Evolutionary conservation across 2,797 vertebrate genomes (phyloP).

Genomic region (Gymnopithys bicolor): DNA sequence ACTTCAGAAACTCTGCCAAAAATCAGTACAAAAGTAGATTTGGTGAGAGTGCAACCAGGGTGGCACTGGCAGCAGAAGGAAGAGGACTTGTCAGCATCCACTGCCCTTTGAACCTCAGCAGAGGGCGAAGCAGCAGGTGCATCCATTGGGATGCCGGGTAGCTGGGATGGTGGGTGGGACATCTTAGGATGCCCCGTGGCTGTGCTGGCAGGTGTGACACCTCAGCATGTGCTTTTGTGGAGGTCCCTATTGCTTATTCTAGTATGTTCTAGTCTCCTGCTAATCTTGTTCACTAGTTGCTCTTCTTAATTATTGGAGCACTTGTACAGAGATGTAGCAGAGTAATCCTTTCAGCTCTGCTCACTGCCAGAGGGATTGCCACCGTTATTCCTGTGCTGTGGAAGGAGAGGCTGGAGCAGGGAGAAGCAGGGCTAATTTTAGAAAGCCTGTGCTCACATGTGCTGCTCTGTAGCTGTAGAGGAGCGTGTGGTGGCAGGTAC

Average conservation of each 20-base stretch:
- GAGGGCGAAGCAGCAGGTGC: not conserved
- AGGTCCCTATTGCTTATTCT: not conserved
- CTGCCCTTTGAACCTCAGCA: not conserved
- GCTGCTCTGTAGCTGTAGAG: not conserved
- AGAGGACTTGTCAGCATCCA: not conserved
- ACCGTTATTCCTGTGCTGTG: not conserved
- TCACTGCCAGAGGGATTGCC: conserved; percentile 42
- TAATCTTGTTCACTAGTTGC: conserved; percentile 60
- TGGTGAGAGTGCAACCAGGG: not conserved
- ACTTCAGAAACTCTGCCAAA: not conserved
- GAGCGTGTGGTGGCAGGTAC: rapidly evolving
- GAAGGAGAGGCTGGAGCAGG: not conserved
- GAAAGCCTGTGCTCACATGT: rapidly evolving
- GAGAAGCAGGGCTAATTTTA: not conserved
- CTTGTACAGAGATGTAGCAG: conserved; percentile 44
- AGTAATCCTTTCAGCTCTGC: conserved; percentile 63
- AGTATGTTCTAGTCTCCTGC: conserved; percentile 37
- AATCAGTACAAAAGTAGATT: rapidly evolving
- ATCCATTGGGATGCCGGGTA: not conserved
- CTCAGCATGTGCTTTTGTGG: rapidly evolving
- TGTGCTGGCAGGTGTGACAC: not conserved
- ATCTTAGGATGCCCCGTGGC: not conserved
- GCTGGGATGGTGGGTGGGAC: not conserved
- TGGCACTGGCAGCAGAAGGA: not conserved
- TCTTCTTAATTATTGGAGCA: conserved; percentile 59